A percentile compares a stretch with the other conserved stretches of the same genome.
Evolutionary conservation across 2,888 invertebrate genomes (phyloP).

Genomic region (Dryomyza anilis): DNA sequence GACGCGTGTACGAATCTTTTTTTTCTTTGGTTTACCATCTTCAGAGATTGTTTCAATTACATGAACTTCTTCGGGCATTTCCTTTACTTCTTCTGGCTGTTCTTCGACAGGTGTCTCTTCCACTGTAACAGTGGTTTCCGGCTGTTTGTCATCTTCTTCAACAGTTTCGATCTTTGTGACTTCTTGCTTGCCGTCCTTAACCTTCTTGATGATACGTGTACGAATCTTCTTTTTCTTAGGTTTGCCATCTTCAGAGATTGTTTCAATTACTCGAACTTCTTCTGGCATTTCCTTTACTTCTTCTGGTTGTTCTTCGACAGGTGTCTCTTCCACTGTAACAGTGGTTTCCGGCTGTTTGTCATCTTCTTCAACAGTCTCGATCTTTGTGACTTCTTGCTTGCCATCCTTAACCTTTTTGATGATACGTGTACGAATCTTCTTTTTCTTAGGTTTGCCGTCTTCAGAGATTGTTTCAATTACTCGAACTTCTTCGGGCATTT

Average conservation of each 20-base stretch:
- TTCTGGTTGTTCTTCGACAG: conserved; percentile 39
- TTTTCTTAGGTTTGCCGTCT: background rate
- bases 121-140: conserved; percentile 34
- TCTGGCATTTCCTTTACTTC: conserved; percentile 48
- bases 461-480: background rate
- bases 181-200: conserved; percentile 47
- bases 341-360: background rate
- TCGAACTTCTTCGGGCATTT: background rate
- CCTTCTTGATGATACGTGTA: conserved; percentile 53
- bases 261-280: conserved; percentile 51
- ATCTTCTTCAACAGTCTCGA: conserved; percentile 2
- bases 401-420: background rate
- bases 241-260: conserved; percentile 42
- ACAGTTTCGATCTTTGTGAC: conserved; percentile 47
- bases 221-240: conserved; percentile 48
- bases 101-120: conserved; percentile 46
- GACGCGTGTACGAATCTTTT: conserved; percentile 53
- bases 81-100: conserved; percentile 17
- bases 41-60: conserved; percentile 53
- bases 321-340: background rate
- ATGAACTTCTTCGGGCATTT: conserved; percentile 31
- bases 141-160: conserved; percentile 54
- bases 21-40: conserved; percentile 50
- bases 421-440: background rate
- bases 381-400: background rate